Conservation (phyloP, 2,797 vertebrate species). For the Macropus fuliginosus region DNA sequence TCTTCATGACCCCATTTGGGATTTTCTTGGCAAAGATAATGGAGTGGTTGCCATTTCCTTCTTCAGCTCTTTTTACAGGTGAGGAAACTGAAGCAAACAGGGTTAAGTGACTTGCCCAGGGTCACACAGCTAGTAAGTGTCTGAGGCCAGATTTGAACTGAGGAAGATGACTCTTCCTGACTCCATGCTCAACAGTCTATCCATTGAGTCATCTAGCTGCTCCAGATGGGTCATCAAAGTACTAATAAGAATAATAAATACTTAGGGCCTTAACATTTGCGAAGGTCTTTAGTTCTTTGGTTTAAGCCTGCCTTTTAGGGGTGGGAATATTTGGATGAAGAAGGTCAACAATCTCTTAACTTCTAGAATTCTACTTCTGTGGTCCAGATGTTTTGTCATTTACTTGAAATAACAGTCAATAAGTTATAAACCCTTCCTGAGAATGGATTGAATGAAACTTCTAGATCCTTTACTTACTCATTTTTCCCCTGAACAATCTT, state of each 20-base stretch:
- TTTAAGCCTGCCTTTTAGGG: neutral
- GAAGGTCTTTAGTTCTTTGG: neutral
- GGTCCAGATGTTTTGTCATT: neutral
- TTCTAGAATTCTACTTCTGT: neutral
- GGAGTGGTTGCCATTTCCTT: too few relatives aligned
- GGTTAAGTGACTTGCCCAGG: neutral
- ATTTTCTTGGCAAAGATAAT: too few relatives aligned
- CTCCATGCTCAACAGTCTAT: neutral
- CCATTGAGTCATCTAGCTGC: neutral
- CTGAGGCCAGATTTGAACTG: neutral
- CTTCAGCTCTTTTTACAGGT: too few relatives aligned
- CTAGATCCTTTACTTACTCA: neutral
- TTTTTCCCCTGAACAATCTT: neutral
- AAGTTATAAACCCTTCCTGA: neutral
- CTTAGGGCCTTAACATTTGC: neutral
- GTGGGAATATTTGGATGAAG: neutral
- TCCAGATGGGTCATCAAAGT: neutral
- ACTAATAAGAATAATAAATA: neutral
- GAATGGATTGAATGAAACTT: neutral
- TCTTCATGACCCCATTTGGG: neutral
- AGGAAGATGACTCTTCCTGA: neutral
- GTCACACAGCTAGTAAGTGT: neutral
- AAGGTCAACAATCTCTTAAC: neutral
- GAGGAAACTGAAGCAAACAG: neutral
- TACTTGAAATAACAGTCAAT: neutral